Conservation (phyloP, 2,113 vertebrate species). For the Nothocercus nigrocapillus region DNA sequence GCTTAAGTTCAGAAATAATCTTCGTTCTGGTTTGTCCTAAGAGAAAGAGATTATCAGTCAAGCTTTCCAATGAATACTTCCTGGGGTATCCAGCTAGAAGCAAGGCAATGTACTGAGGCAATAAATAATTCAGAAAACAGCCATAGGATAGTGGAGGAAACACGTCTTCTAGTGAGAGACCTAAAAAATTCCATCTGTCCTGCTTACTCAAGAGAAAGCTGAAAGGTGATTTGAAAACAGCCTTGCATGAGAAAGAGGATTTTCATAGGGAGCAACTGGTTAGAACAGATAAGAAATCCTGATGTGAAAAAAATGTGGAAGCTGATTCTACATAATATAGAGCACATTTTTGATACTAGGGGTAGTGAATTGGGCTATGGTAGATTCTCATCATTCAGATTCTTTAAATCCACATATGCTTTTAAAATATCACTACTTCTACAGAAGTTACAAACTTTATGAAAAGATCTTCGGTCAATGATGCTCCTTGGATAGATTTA, state of each 20-base stretch:
- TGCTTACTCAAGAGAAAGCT: background rate
- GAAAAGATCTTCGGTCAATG: background rate
- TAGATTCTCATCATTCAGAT: background rate
- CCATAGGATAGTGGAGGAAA: background rate
- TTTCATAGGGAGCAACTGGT: background rate
- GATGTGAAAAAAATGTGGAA: background rate
- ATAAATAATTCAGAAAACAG: slow-evolving; percentile 34
- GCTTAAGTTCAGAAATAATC: background rate
- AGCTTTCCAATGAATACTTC: background rate
- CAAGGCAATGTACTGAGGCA: background rate
- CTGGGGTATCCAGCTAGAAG: background rate
- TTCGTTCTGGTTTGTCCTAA: slow-evolving; percentile 1
- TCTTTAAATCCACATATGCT: background rate
- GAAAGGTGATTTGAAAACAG: background rate
- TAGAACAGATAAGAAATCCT: background rate
- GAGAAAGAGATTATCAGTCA: background rate
- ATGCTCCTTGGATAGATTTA: background rate
- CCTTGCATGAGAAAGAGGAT: background rate
- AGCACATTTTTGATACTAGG: background rate
- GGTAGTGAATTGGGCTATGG: background rate
- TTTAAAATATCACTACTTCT: background rate
- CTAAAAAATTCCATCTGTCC: background rate
- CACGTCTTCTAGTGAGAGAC: background rate
- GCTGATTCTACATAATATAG: background rate
- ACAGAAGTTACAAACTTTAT: background rate